These are phyloP conservation scores for Pantherophis guttatus DNA, from an alignment of 2,113 vertebrate genomes.

Conservation along the genomic window DNA sequence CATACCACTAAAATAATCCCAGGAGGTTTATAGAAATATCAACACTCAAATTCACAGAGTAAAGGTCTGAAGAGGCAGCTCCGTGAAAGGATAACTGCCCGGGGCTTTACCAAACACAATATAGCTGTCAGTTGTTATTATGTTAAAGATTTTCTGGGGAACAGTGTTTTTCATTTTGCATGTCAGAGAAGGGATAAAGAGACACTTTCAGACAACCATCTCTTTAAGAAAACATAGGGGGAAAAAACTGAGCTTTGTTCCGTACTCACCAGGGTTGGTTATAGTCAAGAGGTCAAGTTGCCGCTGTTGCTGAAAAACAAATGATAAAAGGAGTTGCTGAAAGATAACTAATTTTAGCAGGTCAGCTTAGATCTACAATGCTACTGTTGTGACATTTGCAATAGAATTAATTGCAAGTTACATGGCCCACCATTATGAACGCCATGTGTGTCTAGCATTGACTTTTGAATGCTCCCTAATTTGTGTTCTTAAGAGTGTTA, in stretches of 20 bases:
- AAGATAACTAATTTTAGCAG: constrained; percentile 51
- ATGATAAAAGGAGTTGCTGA: constrained; percentile 66
- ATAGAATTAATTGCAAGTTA: constrained; percentile 46
- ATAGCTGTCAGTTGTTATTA: constrained; percentile 72
- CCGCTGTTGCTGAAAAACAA: constrained; percentile 93
- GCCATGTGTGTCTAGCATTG: constrained; percentile 30
- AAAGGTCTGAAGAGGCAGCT: constrained; percentile 66
- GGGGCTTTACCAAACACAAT: constrained; percentile 68
- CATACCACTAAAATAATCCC: constrained; percentile 58
- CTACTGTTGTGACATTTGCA: constrained; percentile 50
- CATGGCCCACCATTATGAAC: constrained; percentile 27
- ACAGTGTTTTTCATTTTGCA: constrained; percentile 70
- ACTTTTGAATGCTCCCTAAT: constrained; percentile 52
- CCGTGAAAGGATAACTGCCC: constrained; percentile 65
- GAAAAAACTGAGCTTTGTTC: neutral
- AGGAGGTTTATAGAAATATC: constrained; percentile 68
- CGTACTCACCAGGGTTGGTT: constrained; percentile 89
- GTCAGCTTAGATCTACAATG: constrained; percentile 48
- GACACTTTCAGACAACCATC: constrained; percentile 64
- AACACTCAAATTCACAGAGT: constrained; percentile 66
- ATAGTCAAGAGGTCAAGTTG: constrained; percentile 94
- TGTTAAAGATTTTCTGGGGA: constrained; percentile 68
- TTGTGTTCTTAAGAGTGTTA: constrained; percentile 46
- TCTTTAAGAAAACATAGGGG: constrained; percentile 52
- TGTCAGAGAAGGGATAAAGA: constrained; percentile 47